Base-by-base conservation (phyloP, 2,113 vertebrate genomes). In the Charadrius vociferus region DNA sequence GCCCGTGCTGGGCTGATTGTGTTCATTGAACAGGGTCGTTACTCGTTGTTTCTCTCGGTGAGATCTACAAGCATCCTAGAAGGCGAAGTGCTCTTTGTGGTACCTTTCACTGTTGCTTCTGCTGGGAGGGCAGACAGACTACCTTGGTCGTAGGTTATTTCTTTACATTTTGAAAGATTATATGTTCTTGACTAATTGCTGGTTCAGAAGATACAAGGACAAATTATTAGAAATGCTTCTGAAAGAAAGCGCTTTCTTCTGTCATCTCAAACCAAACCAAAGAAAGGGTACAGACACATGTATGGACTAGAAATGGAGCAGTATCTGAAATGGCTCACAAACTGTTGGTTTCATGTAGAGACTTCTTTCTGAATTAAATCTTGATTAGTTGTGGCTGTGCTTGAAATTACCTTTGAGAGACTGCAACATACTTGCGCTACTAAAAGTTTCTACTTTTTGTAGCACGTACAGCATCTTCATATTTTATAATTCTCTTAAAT, bases 271-370 rank as follows among this genome's bases (percentile, higher is more conserved):
- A 52, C 53, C 18, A 68, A 70, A 65, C 16, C 49, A 94, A 65
- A 59, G 70, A 52, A 55, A 45, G 36, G 18, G 7, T 82, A 26
- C 20, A 50, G 87, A n/a, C 43, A 8, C 5, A 0, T 14, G 41
- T 72, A 72, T 2, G 0, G n/a, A 4, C 26, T 62, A n/a, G 49
- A 86, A 89, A 21, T 9, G 23, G 27, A 74, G 56, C 0, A 0
- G 4, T 59, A 27, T 2, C 53, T 62, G 22, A 66, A 83, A 26
- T 12, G 20, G 34, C 68, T 68, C 7, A 4, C 18, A 58, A 68
- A 23, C 32, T 49, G 2, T 20, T 59, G 61, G 47, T 81, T 62
- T 89, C 1, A 2, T 61, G 26, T 49, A 36, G 49, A 81, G 41
- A 24, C 21, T 41, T 84, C 8, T 30, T 81, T 65, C 61, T 79